Base-by-base conservation (phyloP, 2,113 vertebrate species). In the Rousettus leschenaultii region DNA sequence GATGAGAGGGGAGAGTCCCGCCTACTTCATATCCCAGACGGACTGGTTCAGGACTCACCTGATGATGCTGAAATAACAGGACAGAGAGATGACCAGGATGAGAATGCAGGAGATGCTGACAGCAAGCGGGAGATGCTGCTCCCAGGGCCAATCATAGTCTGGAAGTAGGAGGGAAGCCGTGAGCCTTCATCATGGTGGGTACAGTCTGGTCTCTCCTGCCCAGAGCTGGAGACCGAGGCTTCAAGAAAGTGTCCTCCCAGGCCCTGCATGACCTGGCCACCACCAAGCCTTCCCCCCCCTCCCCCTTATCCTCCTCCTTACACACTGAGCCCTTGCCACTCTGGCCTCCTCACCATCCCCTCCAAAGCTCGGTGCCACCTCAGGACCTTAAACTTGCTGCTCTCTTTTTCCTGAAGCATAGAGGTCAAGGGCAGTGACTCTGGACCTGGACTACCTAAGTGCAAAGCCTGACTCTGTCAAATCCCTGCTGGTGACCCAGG, bases 41-140 rank as follows among this genome's bases (percentile, higher is more conserved):
- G 10, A 40, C 35, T 1, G 33, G 85, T 33, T 38, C 35, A 0
- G 92, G 45, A 98, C 98, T 24, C 97, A 99, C 98, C 95, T 98
- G 97, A 63, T 63, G 66, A 98, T 70, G 79, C 98, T 92, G 96
- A 97, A 38, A 82, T 98, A 99, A 97, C 96, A 98, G 43, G 40
- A 90, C 0, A 98, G 16, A 2, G 95, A 96, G 66, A 97, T 3
- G 35, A 89, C 78, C 87, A 95, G 3, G 57, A 98, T 96, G 83
- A 97, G 1, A 5, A 97, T 0, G 65, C 98, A 98, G 94, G 97
- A 92, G 63, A 98, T 1, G 16, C 55, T 73, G 22, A 98, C 74
- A 28, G 73, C 96, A 22, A 97, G 33, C 6, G 82, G 96, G 82
- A 98, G 89, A 74, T 63, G 43, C 48, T 98, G 96, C 59, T 95